Evolutionary conservation across 2,888 invertebrate species (phyloP), one percentile per base, ranked within the genome.

Genomic region (Mythimna vitellina): DNA sequence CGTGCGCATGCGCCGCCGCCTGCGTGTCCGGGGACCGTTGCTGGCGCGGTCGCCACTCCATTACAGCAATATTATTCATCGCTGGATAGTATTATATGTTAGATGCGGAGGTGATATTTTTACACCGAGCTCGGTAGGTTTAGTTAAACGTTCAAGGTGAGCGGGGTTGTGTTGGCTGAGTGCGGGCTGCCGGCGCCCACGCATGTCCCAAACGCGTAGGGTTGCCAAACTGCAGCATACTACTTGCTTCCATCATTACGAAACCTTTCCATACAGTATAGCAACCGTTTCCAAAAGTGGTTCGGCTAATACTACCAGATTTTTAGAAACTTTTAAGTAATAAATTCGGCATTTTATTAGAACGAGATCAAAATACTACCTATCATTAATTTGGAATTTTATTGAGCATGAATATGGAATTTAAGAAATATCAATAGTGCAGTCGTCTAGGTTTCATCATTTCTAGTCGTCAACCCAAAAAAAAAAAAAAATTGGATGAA

Each of bases 61-160:
- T 9, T 22, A 60, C 35, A 53, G 17, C 57, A 10, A 56, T 14
- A 20, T 20, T 67, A 70, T 57, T 69, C 73, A 69, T 69, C 66
- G 62, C 65, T 64, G n/a, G 65, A 70, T 62, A 63, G 35, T 69
- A 51, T 78, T 56, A 61, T 14, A 46, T 67, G 81, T 78, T 82
- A 73, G 80, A 81, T 82, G 85, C 84, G 82, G 76, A 85, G 88
- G 87, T 87, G 86, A 84, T 88, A 88, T 90, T 90, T 91, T 90
- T 88, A 88, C 85, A 75, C 85, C 73, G 86, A 88, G 86, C 86
- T 82, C 78, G 83, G 87, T 89, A 87, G 89, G 80, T 91, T 91
- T 90, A 92, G 90, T 90, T 91, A 89, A 91, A 88, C 88, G 90
- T 89, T 93, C 95, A 95, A 95, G 95, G 95, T 93, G 94, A 95